Evolutionary conservation across 1,140 invertebrate genomes (phyloP).

Genomic region (Aphidius gifuensis): DNA sequence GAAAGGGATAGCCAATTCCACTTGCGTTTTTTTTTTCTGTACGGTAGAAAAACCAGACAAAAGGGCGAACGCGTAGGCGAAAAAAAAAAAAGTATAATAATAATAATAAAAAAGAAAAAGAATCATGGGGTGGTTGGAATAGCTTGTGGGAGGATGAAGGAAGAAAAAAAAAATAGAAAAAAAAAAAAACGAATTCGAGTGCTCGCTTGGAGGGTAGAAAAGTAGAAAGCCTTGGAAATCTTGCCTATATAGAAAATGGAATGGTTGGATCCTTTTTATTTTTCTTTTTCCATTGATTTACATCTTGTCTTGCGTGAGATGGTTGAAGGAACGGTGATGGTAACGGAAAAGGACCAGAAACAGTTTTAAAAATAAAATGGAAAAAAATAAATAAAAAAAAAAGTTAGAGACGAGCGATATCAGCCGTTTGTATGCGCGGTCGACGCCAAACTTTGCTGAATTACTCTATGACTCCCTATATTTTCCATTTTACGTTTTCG

Average conservation of each 20-base stretch:
- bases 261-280: constrained; percentile 38
- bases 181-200: constrained; percentile 4
- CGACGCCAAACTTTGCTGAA: constrained; percentile 53
- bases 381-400: constrained; percentile 22
- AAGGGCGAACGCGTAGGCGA: constrained; percentile 5
- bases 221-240: constrained; percentile 28
- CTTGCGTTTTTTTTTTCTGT: constrained; percentile 10
- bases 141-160: constrained; percentile 1
- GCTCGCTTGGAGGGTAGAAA: constrained; percentile 23
- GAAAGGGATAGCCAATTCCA: constrained; percentile 3
- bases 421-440: constrained; percentile 53
- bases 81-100: neutral
- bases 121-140: neutral
- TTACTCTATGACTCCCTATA: constrained; percentile 50
- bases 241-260: constrained; percentile 27
- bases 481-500: constrained; percentile 29
- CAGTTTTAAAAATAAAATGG: constrained; percentile 16
- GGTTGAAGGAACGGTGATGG: neutral
- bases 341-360: constrained; percentile 18
- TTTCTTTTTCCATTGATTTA: constrained; percentile 49
- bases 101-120: constrained; percentile 1
- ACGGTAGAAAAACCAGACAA: constrained; percentile 15
- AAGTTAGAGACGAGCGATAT: constrained; percentile 37
- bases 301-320: constrained; percentile 44
- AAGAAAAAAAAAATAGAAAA: constrained; percentile 14